A percentile compares a stretch with the other conserved stretches of the same genome.
Evolutionary conservation across 2,797 vertebrate genomes (phyloP).

Genomic region (Falco cherrug): DNA sequence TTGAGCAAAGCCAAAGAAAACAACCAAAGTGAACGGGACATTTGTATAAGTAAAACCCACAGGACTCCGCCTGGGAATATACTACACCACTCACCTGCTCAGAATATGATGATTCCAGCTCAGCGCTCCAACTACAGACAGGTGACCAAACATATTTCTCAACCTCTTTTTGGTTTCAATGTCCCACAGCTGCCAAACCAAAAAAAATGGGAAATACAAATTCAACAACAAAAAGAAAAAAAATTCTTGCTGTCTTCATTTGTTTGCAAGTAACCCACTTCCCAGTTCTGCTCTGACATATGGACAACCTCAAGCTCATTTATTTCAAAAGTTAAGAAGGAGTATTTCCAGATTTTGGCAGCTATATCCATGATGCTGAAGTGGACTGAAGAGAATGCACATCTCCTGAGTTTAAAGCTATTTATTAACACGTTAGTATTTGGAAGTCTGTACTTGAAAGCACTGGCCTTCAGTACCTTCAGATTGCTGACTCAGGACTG

Average conservation of each 20-base stretch:
- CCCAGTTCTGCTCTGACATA: neutral
- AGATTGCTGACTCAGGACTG: neutral
- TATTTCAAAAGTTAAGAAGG: neutral
- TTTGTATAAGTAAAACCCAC: neutral
- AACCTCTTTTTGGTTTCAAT: constrained; percentile 73
- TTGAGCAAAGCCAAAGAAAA: neutral
- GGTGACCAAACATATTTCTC: constrained; percentile 75
- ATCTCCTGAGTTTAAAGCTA: neutral
- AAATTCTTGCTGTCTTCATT: neutral
- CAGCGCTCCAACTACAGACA: constrained; percentile 77
- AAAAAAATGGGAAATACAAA: neutral
- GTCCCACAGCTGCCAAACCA: constrained; percentile 80
- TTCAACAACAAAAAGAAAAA: neutral
- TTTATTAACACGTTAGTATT: neutral
- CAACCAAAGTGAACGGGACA: neutral
- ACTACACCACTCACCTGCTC: constrained; percentile 76
- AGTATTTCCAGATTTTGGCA: neutral
- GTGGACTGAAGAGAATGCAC: neutral
- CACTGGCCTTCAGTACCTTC: neutral
- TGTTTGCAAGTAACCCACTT: neutral
- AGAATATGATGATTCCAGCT: constrained; percentile 83
- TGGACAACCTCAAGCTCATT: neutral
- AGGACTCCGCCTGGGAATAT: neutral
- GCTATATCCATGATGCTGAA: neutral
- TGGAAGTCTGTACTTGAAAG: neutral